Evolutionary conservation across 2,888 invertebrate species (phyloP).

Genomic region (Craniophora ligustri): DNA sequence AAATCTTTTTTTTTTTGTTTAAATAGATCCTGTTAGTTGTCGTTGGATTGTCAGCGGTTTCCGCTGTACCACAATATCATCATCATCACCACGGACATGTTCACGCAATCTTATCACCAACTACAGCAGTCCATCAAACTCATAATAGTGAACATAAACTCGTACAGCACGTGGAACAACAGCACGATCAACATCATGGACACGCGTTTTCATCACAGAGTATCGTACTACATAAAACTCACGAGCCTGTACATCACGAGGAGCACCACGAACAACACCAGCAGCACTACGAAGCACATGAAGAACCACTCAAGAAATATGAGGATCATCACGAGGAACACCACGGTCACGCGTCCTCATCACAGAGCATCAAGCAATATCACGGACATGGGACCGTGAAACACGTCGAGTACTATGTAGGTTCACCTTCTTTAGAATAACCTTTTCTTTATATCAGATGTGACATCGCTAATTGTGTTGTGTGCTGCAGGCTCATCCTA

Average conservation of each 20-base stretch:
- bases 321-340: slow-evolving; percentile 5
- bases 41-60: slow-evolving; percentile 33
- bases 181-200: slow-evolving; percentile 16
- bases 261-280: slow-evolving; percentile 14
- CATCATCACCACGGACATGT: slow-evolving; percentile 47
- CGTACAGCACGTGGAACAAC: slow-evolving; percentile 3
- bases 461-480: neutral
- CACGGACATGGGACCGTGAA: slow-evolving; percentile 20
- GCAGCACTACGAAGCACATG: neutral
- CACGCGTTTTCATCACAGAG: too few species aligned
- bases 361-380: slow-evolving; percentile 47
- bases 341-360: slow-evolving; percentile 11
- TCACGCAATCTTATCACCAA: slow-evolving; percentile 65
- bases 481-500: slow-evolving; percentile 67
- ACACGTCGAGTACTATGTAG: slow-evolving; percentile 52
- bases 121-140: slow-evolving; percentile 60
- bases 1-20: too few species aligned
- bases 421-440: neutral
- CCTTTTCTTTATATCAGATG: neutral
- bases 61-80: slow-evolving; percentile 42
- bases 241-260: slow-evolving; percentile 10
- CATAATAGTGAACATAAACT: slow-evolving; percentile 37
- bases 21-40: slow-evolving; percentile 1
- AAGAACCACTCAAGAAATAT: slow-evolving; percentile 3
- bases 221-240: too few species aligned